Evolutionary conservation across 2,113 vertebrate genomes (phyloP), one percentile per base, ranked within the genome.

Genomic region (Jaculus jaculus): DNA sequence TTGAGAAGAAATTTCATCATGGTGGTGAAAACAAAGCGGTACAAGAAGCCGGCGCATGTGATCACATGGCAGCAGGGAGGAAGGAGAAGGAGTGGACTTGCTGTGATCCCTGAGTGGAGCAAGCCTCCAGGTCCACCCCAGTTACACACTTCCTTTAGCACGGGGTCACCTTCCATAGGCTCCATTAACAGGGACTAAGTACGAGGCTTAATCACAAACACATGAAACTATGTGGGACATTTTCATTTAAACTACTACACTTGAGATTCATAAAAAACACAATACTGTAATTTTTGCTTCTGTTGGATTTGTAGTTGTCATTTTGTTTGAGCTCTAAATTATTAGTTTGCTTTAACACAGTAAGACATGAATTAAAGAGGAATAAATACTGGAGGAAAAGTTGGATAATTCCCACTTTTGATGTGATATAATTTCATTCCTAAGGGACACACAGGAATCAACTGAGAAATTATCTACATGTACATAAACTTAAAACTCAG

Each of bases 401-500:
- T 26, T 87, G 12, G 15, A n/a, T 18, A 51, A 8, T 81, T 80
- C 21, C 32, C 11, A 51, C 79, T 87, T 85, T 89, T 51, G 32
- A 66, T 72, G 20, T 84, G 11, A 28, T 77, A 42, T 69, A 69
- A 73, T 65, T 95, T 18, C 28, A 75, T 93, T 93, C 42, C 23
- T 90, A 82, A 82, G 60, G 69, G 89, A 84, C 51, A 86, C 69
- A 5, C 32, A 71, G 54, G 51, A 89, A 26, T 91, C 84, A 91
- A n/a, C 60, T 86, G 65, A 95, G 60, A 84, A 93, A 74, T 93
- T 93, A 93, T 71, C 18, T 87, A 51, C 34, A 87, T 77, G 24
- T 89, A 90, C 88, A 39, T 78, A 16, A 89, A 58, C 65, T 94
- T 95, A 68, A 79, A 89, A 95, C 85, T 78, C 65, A 69, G 16